phyloP scores from a whole-genome alignment of 2,888 invertebrate genomes.

The Drosophila villosipedis region DNA sequence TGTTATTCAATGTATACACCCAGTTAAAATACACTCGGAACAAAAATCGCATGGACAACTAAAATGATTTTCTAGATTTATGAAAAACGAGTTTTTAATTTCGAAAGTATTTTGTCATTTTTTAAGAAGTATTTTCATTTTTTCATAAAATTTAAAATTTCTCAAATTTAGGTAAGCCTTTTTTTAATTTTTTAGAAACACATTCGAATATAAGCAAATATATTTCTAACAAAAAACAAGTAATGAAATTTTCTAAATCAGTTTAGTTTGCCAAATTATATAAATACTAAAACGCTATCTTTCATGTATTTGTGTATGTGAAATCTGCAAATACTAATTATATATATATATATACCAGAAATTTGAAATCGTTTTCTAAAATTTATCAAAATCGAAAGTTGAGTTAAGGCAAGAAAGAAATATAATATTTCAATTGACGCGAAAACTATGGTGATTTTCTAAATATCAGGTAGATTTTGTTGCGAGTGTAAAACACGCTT shows the following conservation, averaged over 20 bases:
- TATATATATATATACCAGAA: neutral
- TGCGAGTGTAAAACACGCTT: neutral
- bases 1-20: neutral
- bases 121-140: neutral
- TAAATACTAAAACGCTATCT: too few relatives aligned
- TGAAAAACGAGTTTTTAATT: neutral
- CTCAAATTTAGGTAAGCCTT: neutral
- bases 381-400: neutral
- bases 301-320: too few relatives aligned
- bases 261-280: neutral
- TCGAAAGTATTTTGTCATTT: neutral
- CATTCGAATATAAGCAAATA: too few relatives aligned
- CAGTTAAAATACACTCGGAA: neutral
- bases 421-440: neutral
- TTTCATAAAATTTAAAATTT: neutral
- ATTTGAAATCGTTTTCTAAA: neutral
- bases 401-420: neutral
- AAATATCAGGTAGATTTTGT: neutral
- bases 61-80: neutral
- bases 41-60: neutral
- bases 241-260: accelerated
- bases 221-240: neutral
- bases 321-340: neutral
- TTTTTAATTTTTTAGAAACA: neutral
- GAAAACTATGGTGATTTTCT: neutral